Evolutionary conservation across 2,888 invertebrate genomes (phyloP).

Genomic region (Eugnorisma glareosa): DNA sequence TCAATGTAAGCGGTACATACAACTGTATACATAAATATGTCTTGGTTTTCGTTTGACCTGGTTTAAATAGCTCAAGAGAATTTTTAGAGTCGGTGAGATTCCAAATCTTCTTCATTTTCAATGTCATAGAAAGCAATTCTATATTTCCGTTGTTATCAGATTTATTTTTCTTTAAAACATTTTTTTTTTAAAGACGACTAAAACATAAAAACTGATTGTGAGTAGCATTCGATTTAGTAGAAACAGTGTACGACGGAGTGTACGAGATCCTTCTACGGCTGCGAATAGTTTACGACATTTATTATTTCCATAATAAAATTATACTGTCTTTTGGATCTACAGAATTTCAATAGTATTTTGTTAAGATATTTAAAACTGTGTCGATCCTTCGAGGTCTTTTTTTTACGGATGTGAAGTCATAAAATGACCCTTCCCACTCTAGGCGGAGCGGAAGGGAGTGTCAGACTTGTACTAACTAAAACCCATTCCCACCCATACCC

Average conservation of each 20-base stretch:
- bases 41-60: slow-evolving; percentile 45
- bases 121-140: neutral
- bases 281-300: neutral
- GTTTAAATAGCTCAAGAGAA: slow-evolving; percentile 36
- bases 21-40: slow-evolving; percentile 29
- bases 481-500: too few relatives aligned
- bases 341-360: neutral
- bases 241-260: neutral
- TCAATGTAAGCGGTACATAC: slow-evolving; percentile 25
- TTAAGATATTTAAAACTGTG: slow-evolving; percentile 7
- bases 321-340: neutral
- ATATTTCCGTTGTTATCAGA: neutral
- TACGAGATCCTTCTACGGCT: neutral
- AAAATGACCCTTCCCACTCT: too few relatives aligned
- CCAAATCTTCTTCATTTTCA: neutral
- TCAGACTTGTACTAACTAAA: too few relatives aligned
- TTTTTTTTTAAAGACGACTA: neutral
- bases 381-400: neutral
- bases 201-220: neutral
- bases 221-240: neutral
- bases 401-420: too few relatives aligned
- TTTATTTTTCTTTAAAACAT: neutral
- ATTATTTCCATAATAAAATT: neutral
- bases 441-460: too few relatives aligned
- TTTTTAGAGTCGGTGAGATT: slow-evolving; percentile 5